Evolutionary conservation across 1,140 invertebrate species (phyloP), one percentile per base, ranked within the genome.

Genomic region (Thaumetopoea pityocampa): DNA sequence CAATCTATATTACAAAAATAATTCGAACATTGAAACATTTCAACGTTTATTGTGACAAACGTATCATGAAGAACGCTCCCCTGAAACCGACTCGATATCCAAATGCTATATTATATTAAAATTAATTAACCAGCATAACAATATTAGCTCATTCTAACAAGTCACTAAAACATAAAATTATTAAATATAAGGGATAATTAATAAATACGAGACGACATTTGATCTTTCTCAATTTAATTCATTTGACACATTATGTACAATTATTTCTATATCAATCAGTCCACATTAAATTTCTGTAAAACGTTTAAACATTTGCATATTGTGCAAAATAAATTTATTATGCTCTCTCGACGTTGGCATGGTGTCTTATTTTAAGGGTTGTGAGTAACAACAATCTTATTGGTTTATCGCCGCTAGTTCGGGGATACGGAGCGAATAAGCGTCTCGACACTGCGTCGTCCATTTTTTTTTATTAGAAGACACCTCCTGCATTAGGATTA

Each of bases 131-230:
- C 57, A 61, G 56, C 58, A 57, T 53, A 40, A 82, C 74, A 78
- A 79, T 61, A 63, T 64, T 59, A 59, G 12, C 53, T 55, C 51
- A 50, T 40, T 48, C 38, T 63, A 71, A 76, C 63, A 69, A 59
- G 38, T 63, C 35, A 65, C 56, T 64, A 67, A 57, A 26, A 57
- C 64, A 54, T 51, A 47, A 58, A 56, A 18, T 40, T 37, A 52
- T 38, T 41, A 41, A 44, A 48, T 46, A 52, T 54, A 33, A 37
- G 33, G 33, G 37, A 62, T 48, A 51, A 65, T 60, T 66, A 78
- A 79, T 78, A 79, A 78, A 79, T 79, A 82, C 78, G 66, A 78
- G 70, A 82, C 64, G 43, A 56, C 53, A n/a, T 68, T 82, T 79
- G 72, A 77, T 79, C 67, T 56, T 71, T 70, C 58, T 61, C 57